Conservation (phyloP, 2,113 vertebrate species). For the Sula dactylatra region DNA sequence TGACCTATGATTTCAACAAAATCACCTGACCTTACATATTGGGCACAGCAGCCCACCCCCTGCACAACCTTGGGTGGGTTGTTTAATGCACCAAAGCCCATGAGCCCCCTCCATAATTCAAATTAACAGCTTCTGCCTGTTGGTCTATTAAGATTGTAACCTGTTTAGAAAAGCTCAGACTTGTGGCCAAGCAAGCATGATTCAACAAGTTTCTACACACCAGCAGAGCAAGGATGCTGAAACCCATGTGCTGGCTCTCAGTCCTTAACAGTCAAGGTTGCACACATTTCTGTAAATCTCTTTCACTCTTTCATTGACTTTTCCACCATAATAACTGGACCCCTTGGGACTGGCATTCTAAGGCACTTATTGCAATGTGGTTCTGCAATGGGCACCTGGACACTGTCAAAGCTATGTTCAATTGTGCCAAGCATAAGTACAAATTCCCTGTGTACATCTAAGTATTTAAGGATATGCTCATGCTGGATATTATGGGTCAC, state of each 20-base stretch:
- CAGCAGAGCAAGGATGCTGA: background rate
- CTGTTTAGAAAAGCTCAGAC: background rate
- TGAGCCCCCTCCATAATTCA: background rate
- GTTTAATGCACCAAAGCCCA: background rate
- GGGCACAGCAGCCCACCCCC: background rate
- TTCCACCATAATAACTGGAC: background rate
- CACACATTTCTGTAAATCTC: background rate
- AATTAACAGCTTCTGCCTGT: background rate
- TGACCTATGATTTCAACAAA: background rate
- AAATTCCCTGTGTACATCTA: background rate
- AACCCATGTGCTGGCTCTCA: background rate
- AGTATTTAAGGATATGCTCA: background rate
- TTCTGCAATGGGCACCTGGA: background rate
- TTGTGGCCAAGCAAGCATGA: background rate
- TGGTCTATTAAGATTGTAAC: background rate
- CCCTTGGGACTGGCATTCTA: background rate
- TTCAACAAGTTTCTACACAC: background rate
- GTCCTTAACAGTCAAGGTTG: background rate
- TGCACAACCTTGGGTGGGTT: fast-evolving
- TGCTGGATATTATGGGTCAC: background rate
- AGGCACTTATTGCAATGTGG: background rate
- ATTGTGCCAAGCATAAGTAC: background rate
- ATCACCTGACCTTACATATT: background rate
- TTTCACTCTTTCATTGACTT: background rate
- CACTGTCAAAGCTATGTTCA: background rate